Evolutionary conservation across 2,888 invertebrate genomes (phyloP).

Genomic region (Xestia rhomboidea): DNA sequence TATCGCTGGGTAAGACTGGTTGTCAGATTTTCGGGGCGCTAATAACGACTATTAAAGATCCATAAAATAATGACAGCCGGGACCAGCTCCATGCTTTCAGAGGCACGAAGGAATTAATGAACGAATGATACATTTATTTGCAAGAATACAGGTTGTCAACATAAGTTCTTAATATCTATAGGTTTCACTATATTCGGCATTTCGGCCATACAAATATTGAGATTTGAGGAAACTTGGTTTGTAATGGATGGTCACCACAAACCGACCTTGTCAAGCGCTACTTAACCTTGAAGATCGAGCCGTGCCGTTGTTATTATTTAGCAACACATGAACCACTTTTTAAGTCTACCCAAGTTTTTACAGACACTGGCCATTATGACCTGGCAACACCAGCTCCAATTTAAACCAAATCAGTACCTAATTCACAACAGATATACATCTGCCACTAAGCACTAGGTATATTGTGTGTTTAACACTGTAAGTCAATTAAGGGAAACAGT

Average conservation of each 20-base stretch:
- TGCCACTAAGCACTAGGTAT: background rate
- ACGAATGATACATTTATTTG: too few relatives aligned
- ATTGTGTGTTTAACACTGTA: constrained; percentile 35
- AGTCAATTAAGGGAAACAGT: constrained; percentile 42
- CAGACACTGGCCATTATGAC: background rate
- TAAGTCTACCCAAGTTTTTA: background rate
- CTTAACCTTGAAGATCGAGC: too few relatives aligned
- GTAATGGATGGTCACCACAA: background rate
- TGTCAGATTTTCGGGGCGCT: background rate
- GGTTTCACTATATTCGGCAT: too few relatives aligned
- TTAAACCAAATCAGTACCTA: background rate
- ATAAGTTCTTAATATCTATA: too few relatives aligned
- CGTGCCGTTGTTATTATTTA: too few relatives aligned
- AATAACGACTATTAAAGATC: background rate
- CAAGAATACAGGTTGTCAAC: too few relatives aligned
- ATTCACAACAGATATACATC: constrained; percentile 14
- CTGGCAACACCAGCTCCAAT: background rate
- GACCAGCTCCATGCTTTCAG: too few relatives aligned
- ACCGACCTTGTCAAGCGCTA: background rate
- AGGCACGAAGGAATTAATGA: background rate
- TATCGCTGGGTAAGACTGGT: background rate
- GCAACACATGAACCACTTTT: background rate
- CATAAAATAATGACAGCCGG: too few relatives aligned
- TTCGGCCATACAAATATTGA: too few relatives aligned
- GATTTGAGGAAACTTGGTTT: background rate